These are phyloP conservation scores for Styela clava DNA, from an alignment of 23 tunicate genomes.

Conservation along the genomic window DNA sequence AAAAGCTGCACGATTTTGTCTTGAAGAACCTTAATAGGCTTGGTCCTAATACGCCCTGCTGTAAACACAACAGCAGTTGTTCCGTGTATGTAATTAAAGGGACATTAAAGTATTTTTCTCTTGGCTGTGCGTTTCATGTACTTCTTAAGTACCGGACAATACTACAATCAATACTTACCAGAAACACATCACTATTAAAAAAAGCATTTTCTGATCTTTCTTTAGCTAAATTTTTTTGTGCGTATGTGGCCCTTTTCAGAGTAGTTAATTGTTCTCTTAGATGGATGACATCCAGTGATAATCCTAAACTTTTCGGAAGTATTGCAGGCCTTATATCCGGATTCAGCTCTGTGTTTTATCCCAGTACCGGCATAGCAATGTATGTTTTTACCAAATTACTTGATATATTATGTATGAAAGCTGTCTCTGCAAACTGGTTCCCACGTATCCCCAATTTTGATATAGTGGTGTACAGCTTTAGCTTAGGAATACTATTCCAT, in stretches of 20 bases:
- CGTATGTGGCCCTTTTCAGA: conserved; percentile 32
- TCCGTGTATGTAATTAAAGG: neutral
- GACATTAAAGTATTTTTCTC: conserved; percentile 27
- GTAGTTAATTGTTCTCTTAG: conserved; percentile 48
- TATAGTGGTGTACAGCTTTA: conserved; percentile 30
- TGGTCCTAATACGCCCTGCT: conserved; percentile 5
- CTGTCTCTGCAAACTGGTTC: conserved; percentile 15
- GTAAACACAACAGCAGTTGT: neutral
- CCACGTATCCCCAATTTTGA: conserved; percentile 49
- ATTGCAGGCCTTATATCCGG: conserved; percentile 64
- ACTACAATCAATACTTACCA: neutral
- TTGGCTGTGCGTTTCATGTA: conserved; percentile 43
- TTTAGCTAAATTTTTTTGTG: conserved; percentile 30
- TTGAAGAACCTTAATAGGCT: neutral
- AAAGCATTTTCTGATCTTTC: neutral
- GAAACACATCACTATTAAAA: neutral
- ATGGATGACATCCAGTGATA: conserved; percentile 41
- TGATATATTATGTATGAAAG: conserved; percentile 46
- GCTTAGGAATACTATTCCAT: conserved; percentile 48
- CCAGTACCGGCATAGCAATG: conserved; percentile 58
- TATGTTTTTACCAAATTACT: conserved; percentile 50
- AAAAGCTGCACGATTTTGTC: neutral
- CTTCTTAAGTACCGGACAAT: neutral
- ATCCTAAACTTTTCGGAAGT: conserved; percentile 52
- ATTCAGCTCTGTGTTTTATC: conserved; percentile 40